Evolutionary conservation across 2,888 invertebrate species (phyloP), one percentile per base, ranked within the genome.

Genomic region (Onthophagus sagittarius): DNA sequence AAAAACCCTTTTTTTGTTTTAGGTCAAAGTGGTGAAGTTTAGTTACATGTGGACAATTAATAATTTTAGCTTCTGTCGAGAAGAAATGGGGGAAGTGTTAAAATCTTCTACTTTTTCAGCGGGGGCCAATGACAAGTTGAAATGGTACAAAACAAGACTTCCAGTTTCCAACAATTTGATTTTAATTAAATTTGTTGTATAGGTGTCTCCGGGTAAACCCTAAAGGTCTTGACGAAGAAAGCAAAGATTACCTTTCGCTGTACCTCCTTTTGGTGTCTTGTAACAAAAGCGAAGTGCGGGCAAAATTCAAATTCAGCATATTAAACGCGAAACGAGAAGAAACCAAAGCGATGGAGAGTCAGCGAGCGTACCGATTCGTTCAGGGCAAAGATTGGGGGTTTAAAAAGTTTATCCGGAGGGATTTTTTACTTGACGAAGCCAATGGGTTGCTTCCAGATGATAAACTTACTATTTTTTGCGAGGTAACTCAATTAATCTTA

Each of bases 1-100:
- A 4, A 53, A 53, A 9, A 9, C 15, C 13, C 62, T 3, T 70
- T 70, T 53, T 62, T 23, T 69, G 15, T 77, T 77, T 70, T 92
- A 98, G 97, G 98, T 99, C 86, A 99, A 99, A 93, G 99, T 99
- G 88, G 97, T 99, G 82, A 99, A 99, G 90, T 99, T 99, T 92
- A 98, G 98, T 88, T 99, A 99, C 88, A 99, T 99, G 97, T 99
- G 99, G 99, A 99, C 99, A 86, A 99, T 99, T 90, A 99, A 99
- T 90, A 99, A 99, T 92, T 99, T 99, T 89, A 98, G 98, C 90
- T 99, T 99, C 89, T 99, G 99, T 89, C 94, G 99, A 82, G 99
- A 99, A 89, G 99, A 99, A 89, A 99, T 99, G 99, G 99, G 99
- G 82, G 99, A 99, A 90, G 99, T 99, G 81, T 90, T 99, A 85